Base-by-base conservation (phyloP, 2,113 vertebrate species). In the Pampusana beccarii region DNA sequence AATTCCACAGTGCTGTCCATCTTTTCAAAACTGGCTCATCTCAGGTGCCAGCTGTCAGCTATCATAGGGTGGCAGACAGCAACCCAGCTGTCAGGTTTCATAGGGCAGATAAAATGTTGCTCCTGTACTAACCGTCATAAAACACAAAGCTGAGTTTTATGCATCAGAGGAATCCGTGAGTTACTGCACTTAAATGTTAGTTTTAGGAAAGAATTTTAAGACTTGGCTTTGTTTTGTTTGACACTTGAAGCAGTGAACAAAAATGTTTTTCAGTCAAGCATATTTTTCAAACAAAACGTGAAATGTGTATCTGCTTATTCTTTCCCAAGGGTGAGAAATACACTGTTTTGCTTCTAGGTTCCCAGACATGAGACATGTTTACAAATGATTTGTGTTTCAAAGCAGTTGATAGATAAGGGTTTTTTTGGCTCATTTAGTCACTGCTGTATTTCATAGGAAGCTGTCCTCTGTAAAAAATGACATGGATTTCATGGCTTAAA, bases 301-400 rank as follows among this genome's bases (percentile, higher is more conserved):
- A 74, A 92, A 42, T 69, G 13, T 80, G 13, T 77, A 13, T 80
- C 71, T 95, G 64, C 42, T 70, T 90, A 13, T 62, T 54, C 50
- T 75, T 50, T 93, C 74, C 73, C 4, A n/a, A 80, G 79, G 23
- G 31, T 38, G 23, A 83, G 36, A 83, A 85, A 80, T 53, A 80
- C 44, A 70, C 38, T 86, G 71, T 51, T 93, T 86, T 83, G 28
- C 50, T 94, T 95, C 51, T 82, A 66, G 79, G 60, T 64, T 93
- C 44, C 38, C 1, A 86, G 64, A 88, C 56, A 88, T 73, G 74
- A 90, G 81, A 54, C 36, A 8, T 67, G 61, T 90, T 94, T 85
- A 70, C 79, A 66, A 62, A 66, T 73, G 14, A 80, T 73, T 90
- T 85, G n/a, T 88, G 54, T 94, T 93, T 88, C 67, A 34, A 44